These are phyloP conservation scores for Cephus pygmeus DNA, from an alignment of 2,888 invertebrate species.

Conservation along the genomic window DNA sequence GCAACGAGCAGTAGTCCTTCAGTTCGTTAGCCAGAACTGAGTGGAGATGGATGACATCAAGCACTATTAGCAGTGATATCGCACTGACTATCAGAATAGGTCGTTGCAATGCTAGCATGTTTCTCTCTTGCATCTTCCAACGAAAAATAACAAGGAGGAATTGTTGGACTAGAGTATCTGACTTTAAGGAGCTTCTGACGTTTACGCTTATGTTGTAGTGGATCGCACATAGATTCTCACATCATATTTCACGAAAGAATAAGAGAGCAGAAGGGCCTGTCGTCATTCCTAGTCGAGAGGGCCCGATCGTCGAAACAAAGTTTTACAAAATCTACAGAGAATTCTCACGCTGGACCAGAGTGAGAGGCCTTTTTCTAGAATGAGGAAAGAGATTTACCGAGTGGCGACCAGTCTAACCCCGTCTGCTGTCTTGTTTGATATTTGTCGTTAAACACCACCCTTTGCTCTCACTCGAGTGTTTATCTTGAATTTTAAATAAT, in stretches of 20 bases:
- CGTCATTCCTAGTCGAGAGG: background rate
- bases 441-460: slow-evolving; percentile 44
- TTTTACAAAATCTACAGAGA: background rate
- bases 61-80: background rate
- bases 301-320: background rate
- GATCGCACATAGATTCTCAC: background rate
- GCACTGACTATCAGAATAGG: background rate
- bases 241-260: background rate
- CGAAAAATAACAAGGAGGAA: background rate
- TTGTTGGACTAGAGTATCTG: background rate
- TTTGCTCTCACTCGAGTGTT: slow-evolving; percentile 30
- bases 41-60: background rate
- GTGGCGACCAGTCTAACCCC: background rate
- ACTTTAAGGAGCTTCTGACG: background rate
- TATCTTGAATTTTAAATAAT: slow-evolving; percentile 31
- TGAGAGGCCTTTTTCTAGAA: background rate
- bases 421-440: slow-evolving; percentile 19
- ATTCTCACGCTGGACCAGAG: background rate
- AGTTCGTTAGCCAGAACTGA: slow-evolving; percentile 41
- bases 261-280: background rate
- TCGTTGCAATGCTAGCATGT: background rate
- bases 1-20: slow-evolving; percentile 72
- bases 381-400: background rate
- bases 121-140: background rate
- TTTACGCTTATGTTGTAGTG: background rate